Conservation (phyloP, 2,888 invertebrate genomes). For the Endotricha flammealis region DNA sequence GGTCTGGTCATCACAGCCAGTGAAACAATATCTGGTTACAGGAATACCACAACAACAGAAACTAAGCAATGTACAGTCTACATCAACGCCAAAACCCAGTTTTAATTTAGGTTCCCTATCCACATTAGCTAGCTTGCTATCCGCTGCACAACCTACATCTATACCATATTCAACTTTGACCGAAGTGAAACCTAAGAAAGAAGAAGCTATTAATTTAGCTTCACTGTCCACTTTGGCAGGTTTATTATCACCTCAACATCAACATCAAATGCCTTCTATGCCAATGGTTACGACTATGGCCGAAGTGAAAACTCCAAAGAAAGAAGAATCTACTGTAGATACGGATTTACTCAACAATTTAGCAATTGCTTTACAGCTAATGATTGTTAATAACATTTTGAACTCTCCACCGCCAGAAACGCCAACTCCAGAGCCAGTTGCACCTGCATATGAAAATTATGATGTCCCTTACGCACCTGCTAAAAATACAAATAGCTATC, state of each 20-base stretch:
- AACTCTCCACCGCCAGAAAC: constrained; percentile 32
- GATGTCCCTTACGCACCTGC: constrained; percentile 9
- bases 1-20: constrained; percentile 5
- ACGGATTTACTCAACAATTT: constrained; percentile 53
- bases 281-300: background rate
- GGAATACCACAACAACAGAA: background rate
- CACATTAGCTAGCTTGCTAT: constrained; percentile 5
- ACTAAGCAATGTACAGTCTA: background rate
- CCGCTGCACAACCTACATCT: background rate
- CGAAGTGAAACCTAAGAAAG: background rate
- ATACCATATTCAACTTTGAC: background rate
- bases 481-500: background rate
- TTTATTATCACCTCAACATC: constrained; percentile 13
- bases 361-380: constrained; percentile 56
- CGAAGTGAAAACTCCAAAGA: background rate
- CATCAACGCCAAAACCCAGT: background rate
- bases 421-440: constrained; percentile 5
- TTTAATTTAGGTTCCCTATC: too few relatives aligned
- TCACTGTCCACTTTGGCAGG: background rate
- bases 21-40: constrained; percentile 4
- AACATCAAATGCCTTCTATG: background rate
- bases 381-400: constrained; percentile 55
- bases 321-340: constrained; percentile 27
- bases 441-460: constrained; percentile 6
- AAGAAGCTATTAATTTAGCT: background rate